Conservation (phyloP, 2,888 invertebrate genomes). For the Cosmorhoe ocellata region DNA sequence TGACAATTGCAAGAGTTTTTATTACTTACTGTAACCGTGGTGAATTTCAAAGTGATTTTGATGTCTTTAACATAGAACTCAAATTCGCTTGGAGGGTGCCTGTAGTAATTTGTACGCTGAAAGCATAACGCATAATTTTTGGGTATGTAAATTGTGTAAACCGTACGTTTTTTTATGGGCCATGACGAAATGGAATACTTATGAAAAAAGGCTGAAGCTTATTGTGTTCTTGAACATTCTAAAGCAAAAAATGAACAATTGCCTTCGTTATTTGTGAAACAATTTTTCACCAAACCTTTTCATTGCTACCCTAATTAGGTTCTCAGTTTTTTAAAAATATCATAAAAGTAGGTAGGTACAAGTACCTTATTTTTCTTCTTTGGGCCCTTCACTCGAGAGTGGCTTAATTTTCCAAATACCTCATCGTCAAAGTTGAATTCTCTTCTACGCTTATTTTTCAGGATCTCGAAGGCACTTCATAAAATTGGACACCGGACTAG, state of each 20-base stretch:
- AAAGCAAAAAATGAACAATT: conserved; percentile 4
- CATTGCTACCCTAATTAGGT: no score
- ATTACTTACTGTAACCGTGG: conserved; percentile 33
- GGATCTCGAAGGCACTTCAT: conserved; percentile 39
- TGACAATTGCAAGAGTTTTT: conserved; percentile 60
- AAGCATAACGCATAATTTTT: conserved; percentile 45
- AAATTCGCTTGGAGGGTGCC: conserved; percentile 33
- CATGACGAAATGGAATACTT: conserved; percentile 56
- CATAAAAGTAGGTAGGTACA: no score
- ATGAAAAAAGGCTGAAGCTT: conserved; percentile 36
- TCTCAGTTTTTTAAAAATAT: conserved; percentile 27
- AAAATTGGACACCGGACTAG: conserved; percentile 40
- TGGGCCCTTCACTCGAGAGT: no score
- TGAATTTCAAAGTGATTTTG: conserved; percentile 23
- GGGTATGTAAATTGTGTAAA: conserved; percentile 50
- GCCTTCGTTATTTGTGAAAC: conserved; percentile 1
- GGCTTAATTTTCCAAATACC: no score
- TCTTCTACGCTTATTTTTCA: conserved; percentile 35
- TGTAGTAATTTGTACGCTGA: conserved; percentile 23
- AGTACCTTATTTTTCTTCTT: no score
- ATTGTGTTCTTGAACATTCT: conserved; percentile 27
- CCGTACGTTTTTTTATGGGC: conserved; percentile 51
- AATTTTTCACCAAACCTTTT: neutral
- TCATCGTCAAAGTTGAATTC: conserved; percentile 33
- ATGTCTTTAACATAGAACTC: conserved; percentile 33